These are phyloP conservation scores for Agapornis canus DNA, from an alignment of 2,797 vertebrate species.

Conservation along the genomic window DNA sequence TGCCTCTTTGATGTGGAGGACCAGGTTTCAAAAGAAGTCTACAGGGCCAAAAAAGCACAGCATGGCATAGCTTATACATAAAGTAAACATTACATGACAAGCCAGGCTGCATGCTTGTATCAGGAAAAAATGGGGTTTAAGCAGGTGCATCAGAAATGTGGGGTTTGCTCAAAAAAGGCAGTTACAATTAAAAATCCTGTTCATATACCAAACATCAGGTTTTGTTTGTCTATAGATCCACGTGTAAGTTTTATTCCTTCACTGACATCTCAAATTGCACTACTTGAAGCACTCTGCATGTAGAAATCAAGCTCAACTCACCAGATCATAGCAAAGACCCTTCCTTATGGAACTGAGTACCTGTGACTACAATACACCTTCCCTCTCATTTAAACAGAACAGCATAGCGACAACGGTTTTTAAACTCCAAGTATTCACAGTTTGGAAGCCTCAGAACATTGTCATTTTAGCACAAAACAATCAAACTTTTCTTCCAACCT, in stretches of 20 bases:
- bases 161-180: background rate
- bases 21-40: background rate
- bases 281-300: background rate
- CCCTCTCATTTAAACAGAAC: background rate
- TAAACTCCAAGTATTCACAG: background rate
- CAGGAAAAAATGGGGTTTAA: background rate
- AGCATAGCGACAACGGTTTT: background rate
- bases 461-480: background rate
- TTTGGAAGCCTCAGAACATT: background rate
- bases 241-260: background rate
- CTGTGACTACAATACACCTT: background rate
- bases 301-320: background rate
- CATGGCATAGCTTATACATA: background rate
- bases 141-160: fast-evolving
- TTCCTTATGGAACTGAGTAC: background rate
- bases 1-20: background rate
- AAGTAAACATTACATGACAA: background rate
- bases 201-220: background rate
- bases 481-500: background rate
- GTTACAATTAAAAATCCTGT: background rate
- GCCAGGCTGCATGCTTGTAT: fast-evolving
- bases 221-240: background rate
- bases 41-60: background rate
- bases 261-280: background rate
- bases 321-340: background rate